phyloP scores from a whole-genome alignment of 2,797 vertebrate genomes.

The Ptychadena robeensis region DNA sequence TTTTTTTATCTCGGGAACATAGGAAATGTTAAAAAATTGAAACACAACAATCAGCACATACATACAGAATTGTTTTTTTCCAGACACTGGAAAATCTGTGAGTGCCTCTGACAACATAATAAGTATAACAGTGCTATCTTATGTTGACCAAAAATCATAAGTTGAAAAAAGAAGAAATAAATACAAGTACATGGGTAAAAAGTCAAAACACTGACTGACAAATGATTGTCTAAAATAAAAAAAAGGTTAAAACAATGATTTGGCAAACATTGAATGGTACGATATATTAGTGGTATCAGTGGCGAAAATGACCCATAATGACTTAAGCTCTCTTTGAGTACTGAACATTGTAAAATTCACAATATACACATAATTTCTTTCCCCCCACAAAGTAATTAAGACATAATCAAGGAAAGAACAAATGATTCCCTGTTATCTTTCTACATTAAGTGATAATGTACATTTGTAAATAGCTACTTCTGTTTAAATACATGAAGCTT shows the following conservation, averaged over 20 bases:
- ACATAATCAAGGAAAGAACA: conserved; percentile 74
- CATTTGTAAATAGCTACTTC: conserved; percentile 75
- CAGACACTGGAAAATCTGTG: conserved; percentile 75
- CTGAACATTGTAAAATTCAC: conserved; percentile 78
- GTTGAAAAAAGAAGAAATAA: conserved; percentile 92
- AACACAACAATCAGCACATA: conserved; percentile 91
- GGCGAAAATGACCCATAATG: conserved; percentile 71
- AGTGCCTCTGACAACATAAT: conserved; percentile 75
- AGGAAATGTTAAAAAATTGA: conserved; percentile 83
- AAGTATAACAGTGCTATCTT: conserved; percentile 95
- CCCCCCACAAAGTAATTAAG: conserved; percentile 73
- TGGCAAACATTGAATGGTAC: conserved; percentile 84
- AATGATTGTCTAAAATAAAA: conserved; percentile 99
- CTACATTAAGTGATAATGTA: conserved; percentile 74
- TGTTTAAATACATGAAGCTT: conserved; percentile 79
- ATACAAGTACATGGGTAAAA: conserved; percentile 95
- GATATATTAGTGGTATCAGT: conserved; percentile 88
- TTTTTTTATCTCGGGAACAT: conserved; percentile 89
- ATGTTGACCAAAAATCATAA: conserved; percentile 87
- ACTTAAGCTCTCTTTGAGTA: conserved; percentile 72
- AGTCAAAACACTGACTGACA: conserved; percentile 76
- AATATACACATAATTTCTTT: conserved; percentile 77
- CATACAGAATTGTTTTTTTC: conserved; percentile 86
- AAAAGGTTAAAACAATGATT: conserved; percentile 87
- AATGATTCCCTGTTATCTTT: conserved; percentile 74